Base-by-base conservation (phyloP, 2,113 vertebrate genomes). In the Tor tambroides region DNA sequence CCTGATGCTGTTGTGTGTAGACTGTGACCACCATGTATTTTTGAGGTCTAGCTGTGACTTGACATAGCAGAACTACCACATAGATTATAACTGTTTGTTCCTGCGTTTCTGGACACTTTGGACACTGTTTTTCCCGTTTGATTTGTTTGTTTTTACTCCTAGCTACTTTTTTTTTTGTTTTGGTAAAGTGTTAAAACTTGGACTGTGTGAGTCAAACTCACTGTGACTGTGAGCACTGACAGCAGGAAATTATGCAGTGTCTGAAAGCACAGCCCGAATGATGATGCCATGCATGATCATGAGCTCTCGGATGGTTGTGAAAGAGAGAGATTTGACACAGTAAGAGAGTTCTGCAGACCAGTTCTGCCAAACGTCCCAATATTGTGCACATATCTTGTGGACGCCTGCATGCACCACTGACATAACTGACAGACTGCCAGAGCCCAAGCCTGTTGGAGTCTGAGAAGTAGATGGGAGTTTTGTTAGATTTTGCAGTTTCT, bases 231-330 rank as follows among this genome's bases (percentile, higher is more conserved):
- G 21, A 80, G 54, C 74, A 79, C 51, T 43, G 67, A 72, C 41
- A 85, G 79, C 30, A 80, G 83, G 51, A 85, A 61, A 63, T 56
- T 12, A 35, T 75, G 28, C 41, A 61, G 35, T 49, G 19, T 61
- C n/a, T 77, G n/a, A 23, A 83, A 38, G 65, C 19, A 76, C 6
- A 51, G 7, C 21, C 54, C 28, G 23, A 69, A 82, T 72, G 41
- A 7, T 59, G 83, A 84, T 80, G 87, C 54, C 69, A 88, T 85
- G 72, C 74, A 41, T 77, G 67, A 54, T 49, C 30, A 30, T 21
- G 75, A 69, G 61, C 19, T 15, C 0, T 21, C 19, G 74, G 41
- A 77, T 30, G 74, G 38, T 26, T 12, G 61, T 46, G 5, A 26
- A 7, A 46, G 32, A 35, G 32, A 49, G 14, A 35, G 23, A 80